Percentiles rank a stretch among this genome's conserved stretches.
These are phyloP conservation scores for Microcebus tavaratra DNA, from an alignment of 2,113 vertebrate species.

Conservation along the genomic window DNA sequence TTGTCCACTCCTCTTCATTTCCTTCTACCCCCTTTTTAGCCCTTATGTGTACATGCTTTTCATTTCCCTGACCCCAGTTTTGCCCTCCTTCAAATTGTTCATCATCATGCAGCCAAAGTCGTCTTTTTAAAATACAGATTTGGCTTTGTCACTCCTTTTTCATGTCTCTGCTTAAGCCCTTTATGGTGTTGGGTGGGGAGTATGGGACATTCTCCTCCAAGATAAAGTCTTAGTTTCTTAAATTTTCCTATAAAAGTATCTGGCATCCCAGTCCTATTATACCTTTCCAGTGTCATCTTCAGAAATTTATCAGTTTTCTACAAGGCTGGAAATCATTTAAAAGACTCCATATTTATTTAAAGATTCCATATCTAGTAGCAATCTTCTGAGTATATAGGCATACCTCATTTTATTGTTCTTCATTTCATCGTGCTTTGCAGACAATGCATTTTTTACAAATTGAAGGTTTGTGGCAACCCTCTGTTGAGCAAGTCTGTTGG, in stretches of 20 bases:
- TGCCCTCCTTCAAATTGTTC: neutral
- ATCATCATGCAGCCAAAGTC: neutral
- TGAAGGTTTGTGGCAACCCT: neutral
- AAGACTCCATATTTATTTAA: neutral
- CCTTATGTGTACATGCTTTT: neutral
- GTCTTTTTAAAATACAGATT: neutral
- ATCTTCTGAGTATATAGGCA: neutral
- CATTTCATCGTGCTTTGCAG: neutral
- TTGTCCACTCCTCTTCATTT: neutral
- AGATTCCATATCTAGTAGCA: neutral
- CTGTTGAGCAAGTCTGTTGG: neutral
- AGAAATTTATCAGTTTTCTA: neutral
- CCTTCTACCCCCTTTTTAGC: neutral
- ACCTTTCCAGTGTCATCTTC: neutral
- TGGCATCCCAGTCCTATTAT: neutral
- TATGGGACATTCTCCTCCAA: neutral
- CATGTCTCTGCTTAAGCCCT: neutral
- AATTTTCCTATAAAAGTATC: neutral
- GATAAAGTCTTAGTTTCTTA: neutral
- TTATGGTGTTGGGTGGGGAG: neutral
- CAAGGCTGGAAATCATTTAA: neutral
- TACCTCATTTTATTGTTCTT: neutral
- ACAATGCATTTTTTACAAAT: neutral
- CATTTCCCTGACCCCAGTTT: neutral
- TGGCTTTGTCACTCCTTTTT: neutral